Evolutionary conservation across 2,113 vertebrate species (phyloP), one percentile per base, ranked within the genome.

Genomic region (Lophura nycthemera): DNA sequence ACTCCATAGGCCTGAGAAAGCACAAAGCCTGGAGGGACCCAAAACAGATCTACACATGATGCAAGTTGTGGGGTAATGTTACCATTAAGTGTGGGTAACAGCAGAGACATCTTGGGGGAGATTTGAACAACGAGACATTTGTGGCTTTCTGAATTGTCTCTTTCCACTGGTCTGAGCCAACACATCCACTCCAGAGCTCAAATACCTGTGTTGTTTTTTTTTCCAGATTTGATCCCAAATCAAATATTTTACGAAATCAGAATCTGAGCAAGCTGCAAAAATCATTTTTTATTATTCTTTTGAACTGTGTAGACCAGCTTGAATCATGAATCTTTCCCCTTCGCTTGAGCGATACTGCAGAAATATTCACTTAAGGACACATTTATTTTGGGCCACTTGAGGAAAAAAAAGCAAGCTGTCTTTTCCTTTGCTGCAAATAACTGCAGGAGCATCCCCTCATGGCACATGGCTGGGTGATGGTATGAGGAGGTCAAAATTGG

Each of bases 171-270:
- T 82, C n/a, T 67, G 57, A 95, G 69, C 72, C 72, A 95, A 83
- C 85, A 93, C 83, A 45, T n/a, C 32, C 52, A 19, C 56, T 73
- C 60, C 42, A 67, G 47, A 82, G 66, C 66, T 82, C 84, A 78
- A 56, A 90, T 56, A 90, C 47, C 42, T 82, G 77, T 69, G 34
- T 1, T 24, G 18, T 74, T 90, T 75, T 91, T 92, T 16, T 63
- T 43, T 45, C 40, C 27, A 32, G 81, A 69, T 85, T 95, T 64
- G 57, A 64, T 89, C 66, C 77, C 69, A 90, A 92, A 78, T 86
- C 11, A 90, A 90, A 95, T 95, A 93, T 96, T 96, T 95, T 74
- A 93, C 88, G 73, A 92, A 90, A 74, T 38, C 30, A 32, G 40
- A 89, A 91, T 94, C 48, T 65, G 92, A 94, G 56, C 36, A 94